Percentiles rank a stretch among this genome's conserved stretches.
These are phyloP conservation scores for Hycleus cichorii DNA, from an alignment of 1,140 invertebrate species.

Conservation along the genomic window DNA sequence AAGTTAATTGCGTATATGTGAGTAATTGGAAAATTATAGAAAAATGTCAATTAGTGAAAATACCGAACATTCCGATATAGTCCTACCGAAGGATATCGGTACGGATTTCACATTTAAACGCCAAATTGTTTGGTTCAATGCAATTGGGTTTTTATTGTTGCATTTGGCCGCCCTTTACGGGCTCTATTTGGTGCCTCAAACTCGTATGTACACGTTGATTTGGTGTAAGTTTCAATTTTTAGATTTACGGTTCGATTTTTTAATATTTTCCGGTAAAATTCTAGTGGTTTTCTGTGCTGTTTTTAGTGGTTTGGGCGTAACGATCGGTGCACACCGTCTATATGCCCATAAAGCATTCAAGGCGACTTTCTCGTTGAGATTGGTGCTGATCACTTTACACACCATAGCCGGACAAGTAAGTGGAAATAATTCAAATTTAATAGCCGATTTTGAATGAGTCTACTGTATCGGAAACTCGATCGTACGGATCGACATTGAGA, in stretches of 20 bases:
- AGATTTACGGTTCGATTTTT: background rate
- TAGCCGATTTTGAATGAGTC: no score
- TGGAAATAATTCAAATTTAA: background rate
- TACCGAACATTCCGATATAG: no score
- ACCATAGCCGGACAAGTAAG: constrained; percentile 50
- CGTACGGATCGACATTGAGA: no score
- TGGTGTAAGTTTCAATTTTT: constrained; percentile 17
- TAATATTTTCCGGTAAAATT: background rate
- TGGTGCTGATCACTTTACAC: constrained; percentile 42
- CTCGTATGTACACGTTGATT: constrained; percentile 5
- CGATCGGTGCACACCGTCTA: constrained; percentile 48
- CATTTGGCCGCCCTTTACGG: constrained; percentile 43
- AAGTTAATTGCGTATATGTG: no score
- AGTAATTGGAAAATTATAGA: no score
- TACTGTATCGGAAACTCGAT: no score
- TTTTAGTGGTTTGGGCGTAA: constrained; percentile 41
- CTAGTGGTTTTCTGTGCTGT: constrained; percentile 5
- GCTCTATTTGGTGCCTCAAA: constrained; percentile 13
- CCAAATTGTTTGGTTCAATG: constrained; percentile 48
- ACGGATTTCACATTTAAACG: constrained; percentile 46
- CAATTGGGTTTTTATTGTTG: constrained; percentile 44
- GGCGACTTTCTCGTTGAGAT: constrained; percentile 41
- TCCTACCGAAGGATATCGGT: constrained; percentile 29
- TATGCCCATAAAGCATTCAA: constrained; percentile 51
- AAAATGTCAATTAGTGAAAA: no score